phyloP scores from a whole-genome alignment of 2,888 invertebrate species.

The Cantharis rufa region DNA sequence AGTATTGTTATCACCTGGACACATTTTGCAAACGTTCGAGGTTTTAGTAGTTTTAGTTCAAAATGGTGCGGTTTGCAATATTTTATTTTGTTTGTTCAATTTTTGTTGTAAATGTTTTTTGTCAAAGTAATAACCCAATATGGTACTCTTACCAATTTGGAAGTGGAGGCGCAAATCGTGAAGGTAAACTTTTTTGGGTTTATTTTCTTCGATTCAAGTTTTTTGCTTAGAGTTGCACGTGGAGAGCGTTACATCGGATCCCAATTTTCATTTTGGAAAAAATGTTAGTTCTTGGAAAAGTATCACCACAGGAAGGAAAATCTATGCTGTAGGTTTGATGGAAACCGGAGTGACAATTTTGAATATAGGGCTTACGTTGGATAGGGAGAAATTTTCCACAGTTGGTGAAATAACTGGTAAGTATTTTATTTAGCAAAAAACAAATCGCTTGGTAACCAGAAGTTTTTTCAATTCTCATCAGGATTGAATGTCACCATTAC shows the following conservation, averaged over 20 bases:
- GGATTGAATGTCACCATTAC: slow-evolving; percentile 26
- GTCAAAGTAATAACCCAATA: slow-evolving; percentile 19
- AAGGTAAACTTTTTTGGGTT: slow-evolving; percentile 47
- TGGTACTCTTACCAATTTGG: slow-evolving; percentile 51
- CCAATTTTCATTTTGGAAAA: slow-evolving; percentile 34
- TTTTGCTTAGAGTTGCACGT: slow-evolving; percentile 37
- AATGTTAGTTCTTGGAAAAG: slow-evolving; percentile 38
- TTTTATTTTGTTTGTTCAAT: slow-evolving; percentile 12
- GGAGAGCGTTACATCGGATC: slow-evolving; percentile 35
- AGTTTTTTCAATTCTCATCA: slow-evolving; percentile 10
- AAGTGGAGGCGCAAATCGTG: slow-evolving; percentile 50
- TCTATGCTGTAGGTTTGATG: slow-evolving; percentile 38
- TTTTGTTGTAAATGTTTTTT: slow-evolving; percentile 15
- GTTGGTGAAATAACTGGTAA: slow-evolving; percentile 12
- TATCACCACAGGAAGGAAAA: slow-evolving; percentile 31
- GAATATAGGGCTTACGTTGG: slow-evolving; percentile 21
- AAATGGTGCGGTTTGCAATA: background rate
- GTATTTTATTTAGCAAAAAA: background rate
- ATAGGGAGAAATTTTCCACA: slow-evolving; percentile 9
- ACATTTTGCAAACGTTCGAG: background rate
- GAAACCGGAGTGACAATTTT: slow-evolving; percentile 33
- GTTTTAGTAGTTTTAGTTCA: background rate
- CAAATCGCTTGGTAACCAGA: background rate
- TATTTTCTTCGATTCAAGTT: background rate
- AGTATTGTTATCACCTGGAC: too few species aligned